phyloP scores from a whole-genome alignment of 2,113 vertebrate species.

The Riparia riparia region DNA sequence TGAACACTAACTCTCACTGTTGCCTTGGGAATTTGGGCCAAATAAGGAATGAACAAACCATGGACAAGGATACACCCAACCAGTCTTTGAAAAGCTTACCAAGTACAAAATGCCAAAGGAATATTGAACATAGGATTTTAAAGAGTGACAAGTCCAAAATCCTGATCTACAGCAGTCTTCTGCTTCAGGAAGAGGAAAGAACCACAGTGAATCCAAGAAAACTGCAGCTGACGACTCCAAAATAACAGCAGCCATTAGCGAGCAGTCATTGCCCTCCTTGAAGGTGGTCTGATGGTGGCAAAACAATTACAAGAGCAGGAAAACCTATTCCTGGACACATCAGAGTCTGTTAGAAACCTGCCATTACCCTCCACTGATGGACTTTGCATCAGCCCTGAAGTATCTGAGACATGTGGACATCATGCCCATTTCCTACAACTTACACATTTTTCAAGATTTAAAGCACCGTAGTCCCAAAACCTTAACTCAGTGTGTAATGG shows the following conservation, averaged over 20 bases:
- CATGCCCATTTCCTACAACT: slow-evolving; percentile 54
- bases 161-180: background rate
- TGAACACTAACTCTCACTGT: background rate
- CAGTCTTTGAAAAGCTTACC: background rate
- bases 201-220: background rate
- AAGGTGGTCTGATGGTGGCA: background rate
- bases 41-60: background rate
- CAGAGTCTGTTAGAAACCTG: background rate
- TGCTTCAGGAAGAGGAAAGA: background rate
- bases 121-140: background rate
- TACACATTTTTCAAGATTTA: slow-evolving; percentile 10
- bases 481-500: slow-evolving; percentile 25
- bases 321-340: background rate
- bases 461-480: background rate
- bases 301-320: background rate
- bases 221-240: background rate
- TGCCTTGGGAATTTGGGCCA: background rate
- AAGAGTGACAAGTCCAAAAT: background rate
- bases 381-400: slow-evolving; percentile 34
- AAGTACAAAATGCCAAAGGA: background rate
- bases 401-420: slow-evolving; percentile 39
- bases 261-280: background rate
- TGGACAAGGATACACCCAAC: rapidly evolving
- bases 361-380: background rate
- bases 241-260: background rate